phyloP scores from a whole-genome alignment of 1,140 invertebrate genomes.

The Planococcus citri region DNA sequence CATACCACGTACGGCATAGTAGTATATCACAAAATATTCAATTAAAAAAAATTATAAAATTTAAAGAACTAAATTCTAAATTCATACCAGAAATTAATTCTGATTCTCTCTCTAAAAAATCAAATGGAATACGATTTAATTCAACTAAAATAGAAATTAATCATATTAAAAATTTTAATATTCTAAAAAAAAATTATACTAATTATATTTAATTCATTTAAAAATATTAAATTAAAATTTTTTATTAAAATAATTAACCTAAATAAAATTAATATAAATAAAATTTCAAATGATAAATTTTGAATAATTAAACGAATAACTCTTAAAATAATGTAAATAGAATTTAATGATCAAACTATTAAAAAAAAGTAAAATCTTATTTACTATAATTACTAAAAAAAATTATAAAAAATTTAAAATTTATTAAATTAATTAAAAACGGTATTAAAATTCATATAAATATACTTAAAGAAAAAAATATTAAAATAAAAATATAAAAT shows the following conservation, averaged over 20 bases:
- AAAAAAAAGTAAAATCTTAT: constrained; percentile 41
- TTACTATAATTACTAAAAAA: constrained; percentile 44
- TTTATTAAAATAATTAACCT: constrained; percentile 25
- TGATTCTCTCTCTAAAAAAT: constrained; percentile 43
- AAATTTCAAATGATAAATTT: constrained; percentile 35
- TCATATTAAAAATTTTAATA: constrained; percentile 39
- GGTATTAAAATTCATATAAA: constrained; percentile 38
- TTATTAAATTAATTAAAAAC: constrained; percentile 39
- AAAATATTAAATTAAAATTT: constrained; percentile 34
- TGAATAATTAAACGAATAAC: constrained; percentile 40
- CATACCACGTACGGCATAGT: too few relatives aligned
- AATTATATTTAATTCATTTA: constrained; percentile 47
- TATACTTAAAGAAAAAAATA: constrained; percentile 40
- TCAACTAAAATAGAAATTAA: constrained; percentile 36
- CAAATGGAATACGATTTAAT: constrained; percentile 44
- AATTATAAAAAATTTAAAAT: constrained; percentile 38
- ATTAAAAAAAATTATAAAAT: not conserved
- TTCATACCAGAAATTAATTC: constrained; percentile 41
- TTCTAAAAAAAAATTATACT: constrained; percentile 34
- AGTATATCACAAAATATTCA: constrained; percentile 22
- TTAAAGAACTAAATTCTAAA: not conserved
- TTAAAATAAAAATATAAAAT: constrained; percentile 52
- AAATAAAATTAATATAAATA: constrained; percentile 30
- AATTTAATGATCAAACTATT: constrained; percentile 50
- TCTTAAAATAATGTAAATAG: constrained; percentile 42